Conservation (phyloP, 2,113 vertebrate genomes). For the Columbina picui region DNA sequence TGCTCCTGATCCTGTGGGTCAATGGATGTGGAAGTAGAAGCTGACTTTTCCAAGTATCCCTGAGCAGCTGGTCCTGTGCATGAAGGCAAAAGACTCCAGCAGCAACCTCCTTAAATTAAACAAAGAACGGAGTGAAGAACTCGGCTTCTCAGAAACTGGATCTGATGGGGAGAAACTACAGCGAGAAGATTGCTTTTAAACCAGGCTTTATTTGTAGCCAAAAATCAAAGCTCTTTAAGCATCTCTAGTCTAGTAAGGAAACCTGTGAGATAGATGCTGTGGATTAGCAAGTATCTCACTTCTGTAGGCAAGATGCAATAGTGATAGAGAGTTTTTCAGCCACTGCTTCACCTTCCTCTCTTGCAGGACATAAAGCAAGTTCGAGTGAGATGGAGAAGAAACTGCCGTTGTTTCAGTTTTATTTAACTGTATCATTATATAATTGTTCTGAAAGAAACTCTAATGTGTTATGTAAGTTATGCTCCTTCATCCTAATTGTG, state of each 20-base stretch:
- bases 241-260: neutral
- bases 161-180: neutral
- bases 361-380: no score
- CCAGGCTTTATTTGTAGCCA: neutral
- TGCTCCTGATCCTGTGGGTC: neutral
- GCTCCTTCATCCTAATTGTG: neutral
- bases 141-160: neutral
- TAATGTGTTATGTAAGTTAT: neutral
- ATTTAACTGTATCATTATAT: neutral
- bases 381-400: neutral
- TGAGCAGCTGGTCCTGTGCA: neutral
- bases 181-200: neutral
- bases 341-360: neutral
- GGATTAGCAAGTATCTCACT: neutral
- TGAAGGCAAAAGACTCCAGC: neutral
- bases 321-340: neutral
- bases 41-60: neutral
- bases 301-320: neutral
- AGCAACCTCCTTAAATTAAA: neutral
- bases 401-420: neutral
- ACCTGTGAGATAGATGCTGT: neutral
- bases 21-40: neutral
- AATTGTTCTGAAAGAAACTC: neutral
- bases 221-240: neutral
- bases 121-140: neutral